Base-by-base conservation (phyloP, 2,113 vertebrate genomes). In the Gavia stellata region DNA sequence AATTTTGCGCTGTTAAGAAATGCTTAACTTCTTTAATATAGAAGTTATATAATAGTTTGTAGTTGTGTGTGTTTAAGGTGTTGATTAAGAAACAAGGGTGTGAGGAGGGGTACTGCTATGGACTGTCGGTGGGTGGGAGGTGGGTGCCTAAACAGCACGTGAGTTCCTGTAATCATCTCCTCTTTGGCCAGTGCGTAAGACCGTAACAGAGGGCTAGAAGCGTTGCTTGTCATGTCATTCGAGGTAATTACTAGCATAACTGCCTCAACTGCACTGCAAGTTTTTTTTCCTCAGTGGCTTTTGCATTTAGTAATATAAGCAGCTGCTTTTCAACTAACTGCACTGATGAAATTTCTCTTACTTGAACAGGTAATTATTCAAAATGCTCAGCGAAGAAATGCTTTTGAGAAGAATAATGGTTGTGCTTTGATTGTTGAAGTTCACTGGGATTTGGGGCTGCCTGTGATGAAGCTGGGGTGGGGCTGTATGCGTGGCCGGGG, bases 401-500 rank as follows among this genome's bases (percentile, higher is more conserved):
- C 6, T 89, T 7, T 45, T 70, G 61, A 75, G 56, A 20, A 72
- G 20, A 63, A 10, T 0, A 36, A 9, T 7, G 13, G 9, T 28
- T 42, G 44, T 49, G 55, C 33, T 91, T 74, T 55, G 33, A n/a
- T 36, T n/a, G 36, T 2, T 87, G 78, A 89, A 72, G 31, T 61
- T 87, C 21, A 2, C 4, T 23, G 38, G 44, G 53, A 7, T 65
- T 84, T 53, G 53, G 34, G 56, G 36, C 34, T 81, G 47, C 3
- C 28, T 13, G 4, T 33, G 25, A 8, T 31, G 62, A 49, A 81
- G 31, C 12, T 36, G 42, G 45, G 4, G 17, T n/a, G 3, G 4
- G 16, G 29, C 17, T 0, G 0, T 12, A 24, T 8, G 20, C 42
- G 42, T 42, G 8, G 20, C 42, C 0, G 0, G 19, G 38, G 21